Conservation (phyloP, 2,113 vertebrate genomes). For the cat (Felis catus) region DNA sequence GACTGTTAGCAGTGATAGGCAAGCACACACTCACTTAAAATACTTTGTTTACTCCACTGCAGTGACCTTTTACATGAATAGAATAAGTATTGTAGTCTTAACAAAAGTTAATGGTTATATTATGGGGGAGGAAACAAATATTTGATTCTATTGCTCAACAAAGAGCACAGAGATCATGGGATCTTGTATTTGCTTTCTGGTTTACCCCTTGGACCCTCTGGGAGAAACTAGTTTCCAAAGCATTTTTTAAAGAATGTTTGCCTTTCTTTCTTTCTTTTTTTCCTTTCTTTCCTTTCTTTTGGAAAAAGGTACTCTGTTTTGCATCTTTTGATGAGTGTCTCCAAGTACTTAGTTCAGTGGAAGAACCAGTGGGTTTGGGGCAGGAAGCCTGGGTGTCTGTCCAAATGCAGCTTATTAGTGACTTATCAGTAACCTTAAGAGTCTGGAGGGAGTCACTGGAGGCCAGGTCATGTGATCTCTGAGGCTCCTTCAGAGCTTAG, state of each 20-base stretch:
- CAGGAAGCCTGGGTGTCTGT: neutral
- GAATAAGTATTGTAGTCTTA: conserved; percentile 70
- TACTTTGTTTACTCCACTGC: neutral
- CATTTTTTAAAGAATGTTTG: neutral
- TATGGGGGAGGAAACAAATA: conserved; percentile 88
- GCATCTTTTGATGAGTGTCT: neutral
- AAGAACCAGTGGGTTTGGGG: neutral
- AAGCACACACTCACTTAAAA: neutral
- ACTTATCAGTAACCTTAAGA: neutral
- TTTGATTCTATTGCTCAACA: conserved; percentile 89
- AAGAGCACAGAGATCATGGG: conserved; percentile 45
- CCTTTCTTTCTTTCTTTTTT: neutral
- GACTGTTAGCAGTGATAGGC: neutral
- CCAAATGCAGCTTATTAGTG: neutral
- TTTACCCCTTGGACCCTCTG: conserved; percentile 64
- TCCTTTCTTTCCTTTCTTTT: neutral
- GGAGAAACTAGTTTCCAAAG: neutral
- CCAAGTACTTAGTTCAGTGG: neutral
- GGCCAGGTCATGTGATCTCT: neutral
- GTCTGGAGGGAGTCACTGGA: neutral
- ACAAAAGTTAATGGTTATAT: conserved; percentile 91
- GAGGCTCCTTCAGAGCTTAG: neutral
- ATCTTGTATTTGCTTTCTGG: conserved; percentile 66
- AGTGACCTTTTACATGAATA: conserved; percentile 72
- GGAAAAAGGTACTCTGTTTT: neutral